Percentiles rank a stretch among this genome's conserved stretches.
Conservation (phyloP, 2,888 invertebrate genomes). For the Ceratothoa steindachneri region DNA sequence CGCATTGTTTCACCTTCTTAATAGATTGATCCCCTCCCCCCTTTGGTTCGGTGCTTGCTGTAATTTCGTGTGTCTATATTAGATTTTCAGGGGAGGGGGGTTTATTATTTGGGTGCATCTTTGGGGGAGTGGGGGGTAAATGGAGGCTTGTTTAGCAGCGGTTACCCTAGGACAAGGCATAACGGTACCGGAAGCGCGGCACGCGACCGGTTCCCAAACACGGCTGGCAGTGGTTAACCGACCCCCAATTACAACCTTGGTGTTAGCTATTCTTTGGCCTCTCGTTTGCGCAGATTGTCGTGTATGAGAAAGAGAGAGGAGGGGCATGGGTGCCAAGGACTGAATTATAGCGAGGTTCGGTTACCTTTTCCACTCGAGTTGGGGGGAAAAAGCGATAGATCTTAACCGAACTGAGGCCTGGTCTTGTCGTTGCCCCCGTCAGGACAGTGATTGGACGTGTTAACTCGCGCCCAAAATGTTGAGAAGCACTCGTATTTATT, state of each 20-base stretch:
- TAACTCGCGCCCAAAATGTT: not conserved
- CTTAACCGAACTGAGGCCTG: not conserved
- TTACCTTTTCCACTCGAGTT: not conserved
- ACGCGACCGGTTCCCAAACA: slow-evolving; percentile 9
- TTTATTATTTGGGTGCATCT: not conserved
- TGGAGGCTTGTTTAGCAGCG: too few species aligned
- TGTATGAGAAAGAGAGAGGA: too few species aligned
- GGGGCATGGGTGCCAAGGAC: too few species aligned
- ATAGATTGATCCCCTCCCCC: too few species aligned
- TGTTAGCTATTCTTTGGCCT: not conserved
- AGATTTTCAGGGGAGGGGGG: too few species aligned
- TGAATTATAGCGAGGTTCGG: not conserved
- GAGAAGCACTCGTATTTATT: too few species aligned
- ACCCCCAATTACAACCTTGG: slow-evolving; percentile 1
- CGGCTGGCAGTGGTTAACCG: slow-evolving; percentile 2
- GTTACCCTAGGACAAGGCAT: too few species aligned
- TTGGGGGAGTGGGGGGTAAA: too few species aligned
- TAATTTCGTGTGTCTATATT: too few species aligned
- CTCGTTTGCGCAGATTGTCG: too few species aligned
- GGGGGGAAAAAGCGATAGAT: not conserved
- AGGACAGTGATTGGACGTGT: not conserved
- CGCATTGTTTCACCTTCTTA: too few species aligned
- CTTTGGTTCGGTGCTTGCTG: too few species aligned
- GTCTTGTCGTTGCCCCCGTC: not conserved
- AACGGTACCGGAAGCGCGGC: not conserved